Evolutionary conservation across 2,888 invertebrate species (phyloP), one percentile per base, ranked within the genome.

Genomic region (Vesta saturnalis): DNA sequence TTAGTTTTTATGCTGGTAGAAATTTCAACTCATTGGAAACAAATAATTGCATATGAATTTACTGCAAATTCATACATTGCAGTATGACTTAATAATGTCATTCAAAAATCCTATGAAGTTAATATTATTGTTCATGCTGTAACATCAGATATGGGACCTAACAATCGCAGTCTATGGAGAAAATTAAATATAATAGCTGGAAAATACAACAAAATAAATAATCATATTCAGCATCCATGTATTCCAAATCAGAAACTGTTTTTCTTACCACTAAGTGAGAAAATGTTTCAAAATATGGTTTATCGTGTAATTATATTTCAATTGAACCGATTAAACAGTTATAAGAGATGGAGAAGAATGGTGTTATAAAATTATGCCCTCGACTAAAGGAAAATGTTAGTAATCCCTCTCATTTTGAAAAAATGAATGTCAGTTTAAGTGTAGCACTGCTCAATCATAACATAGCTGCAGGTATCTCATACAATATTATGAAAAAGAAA

Each of bases 351-450:
- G 16, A 49, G 14, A 49, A 49, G 1, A n/a, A 10, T 6, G 49
- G 15, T 19, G 19, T 49, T 2, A 15, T 49, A 6, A 6, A 49
- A 49, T 4, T 49, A 15, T 49, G 49, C 10, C 49, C 49, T 14
- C 49, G 19, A 49, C 15, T 49, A 49, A 49, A 49, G 10, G 18
- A 49, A 1, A 16, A 49, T 4, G 49, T 16, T 18, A 12, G 10
- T 2, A 18, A 49, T 49, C 49, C 49, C 10, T 49, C 16, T 14
- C 49, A 49, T 49, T 49, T 49, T 49, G 49, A 49, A 8, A 49
- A 49, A 49, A 6, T 49, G 49, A 49, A 16, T 49, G 49, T 16
- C 10, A 18, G 10, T 15, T 10, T 49, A 14, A 16, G 49, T 5
- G 49, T 49, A 4, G 1, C 19, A 3, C 10, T 19, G 16, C 8